Percentiles rank a stretch among this genome's conserved stretches.
phyloP scores from a whole-genome alignment of 2,888 invertebrate species.

The Luperina nickerlii region DNA sequence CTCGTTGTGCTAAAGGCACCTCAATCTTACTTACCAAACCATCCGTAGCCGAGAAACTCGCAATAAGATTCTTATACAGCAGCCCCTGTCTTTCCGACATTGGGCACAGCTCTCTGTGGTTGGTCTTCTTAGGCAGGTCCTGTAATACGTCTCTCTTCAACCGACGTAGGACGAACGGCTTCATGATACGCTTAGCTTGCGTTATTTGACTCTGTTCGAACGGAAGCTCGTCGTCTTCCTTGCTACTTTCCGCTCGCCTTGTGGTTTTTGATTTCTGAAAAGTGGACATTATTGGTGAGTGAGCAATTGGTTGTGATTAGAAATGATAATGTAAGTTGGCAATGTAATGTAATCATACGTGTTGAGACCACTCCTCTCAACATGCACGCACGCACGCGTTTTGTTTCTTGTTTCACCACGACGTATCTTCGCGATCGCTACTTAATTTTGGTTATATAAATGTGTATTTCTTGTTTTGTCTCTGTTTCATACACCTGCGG shows the following conservation, averaged over 20 bases:
- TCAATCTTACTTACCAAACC: constrained; percentile 78
- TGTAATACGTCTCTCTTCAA: constrained; percentile 96
- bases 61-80: constrained; percentile 94
- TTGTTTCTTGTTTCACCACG: no score
- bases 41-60: constrained; percentile 91
- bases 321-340: neutral
- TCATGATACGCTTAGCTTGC: constrained; percentile 98
- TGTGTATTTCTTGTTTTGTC: neutral
- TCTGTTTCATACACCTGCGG: neutral
- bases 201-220: constrained; percentile 97
- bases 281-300: neutral
- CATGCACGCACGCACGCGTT: no score
- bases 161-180: constrained; percentile 97
- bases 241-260: constrained; percentile 80
- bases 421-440: no score
- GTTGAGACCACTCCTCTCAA: no score
- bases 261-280: constrained; percentile 90
- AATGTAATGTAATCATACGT: neutral
- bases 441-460: neutral
- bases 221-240: constrained; percentile 92
- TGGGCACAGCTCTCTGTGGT: constrained; percentile 91
- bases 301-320: neutral
- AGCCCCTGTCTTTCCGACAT: constrained; percentile 94
- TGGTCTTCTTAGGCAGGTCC: constrained; percentile 96
- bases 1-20: no score